Percentiles rank a stretch among this genome's conserved stretches.
Evolutionary conservation across 2,113 vertebrate species (phyloP).

Genomic region (Lagopus muta): DNA sequence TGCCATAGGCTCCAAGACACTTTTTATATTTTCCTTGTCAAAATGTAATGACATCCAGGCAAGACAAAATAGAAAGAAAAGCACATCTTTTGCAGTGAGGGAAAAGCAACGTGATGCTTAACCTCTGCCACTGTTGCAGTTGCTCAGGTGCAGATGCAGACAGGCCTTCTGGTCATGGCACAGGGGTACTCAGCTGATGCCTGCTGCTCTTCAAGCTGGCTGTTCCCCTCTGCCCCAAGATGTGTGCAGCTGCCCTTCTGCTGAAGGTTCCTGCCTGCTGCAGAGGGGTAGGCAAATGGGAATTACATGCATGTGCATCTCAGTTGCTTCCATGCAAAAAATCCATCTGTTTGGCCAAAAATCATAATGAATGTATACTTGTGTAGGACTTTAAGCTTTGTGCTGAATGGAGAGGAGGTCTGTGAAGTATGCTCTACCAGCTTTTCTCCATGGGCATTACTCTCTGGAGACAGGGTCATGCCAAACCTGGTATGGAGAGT

Average conservation of each 20-base stretch:
- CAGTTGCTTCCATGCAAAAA: not conserved
- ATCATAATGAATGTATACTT: not conserved
- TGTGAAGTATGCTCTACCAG: not conserved
- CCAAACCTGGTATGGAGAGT: not conserved
- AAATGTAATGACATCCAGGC: not conserved
- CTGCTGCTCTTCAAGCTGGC: not conserved
- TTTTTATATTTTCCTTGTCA: not conserved
- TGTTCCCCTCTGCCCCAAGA: not conserved
- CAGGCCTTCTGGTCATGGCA: fast-evolving
- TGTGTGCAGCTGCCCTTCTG: not conserved
- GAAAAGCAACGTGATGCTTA: not conserved
- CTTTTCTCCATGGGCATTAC: fast-evolving
- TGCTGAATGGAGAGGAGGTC: not conserved
- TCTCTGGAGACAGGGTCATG: not conserved
- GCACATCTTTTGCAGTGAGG: not conserved
- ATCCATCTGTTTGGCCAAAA: not conserved
- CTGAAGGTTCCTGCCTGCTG: not conserved
- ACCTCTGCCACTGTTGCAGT: fast-evolving
- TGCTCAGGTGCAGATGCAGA: not conserved
- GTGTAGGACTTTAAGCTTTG: not conserved
- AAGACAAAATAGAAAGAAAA: not conserved
- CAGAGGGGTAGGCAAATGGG: not conserved
- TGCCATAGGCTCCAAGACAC: not conserved
- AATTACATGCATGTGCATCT: not conserved
- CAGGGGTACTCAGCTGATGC: fast-evolving